phyloP scores from a whole-genome alignment of 2,888 invertebrate species.

The Pollenia angustigena region DNA sequence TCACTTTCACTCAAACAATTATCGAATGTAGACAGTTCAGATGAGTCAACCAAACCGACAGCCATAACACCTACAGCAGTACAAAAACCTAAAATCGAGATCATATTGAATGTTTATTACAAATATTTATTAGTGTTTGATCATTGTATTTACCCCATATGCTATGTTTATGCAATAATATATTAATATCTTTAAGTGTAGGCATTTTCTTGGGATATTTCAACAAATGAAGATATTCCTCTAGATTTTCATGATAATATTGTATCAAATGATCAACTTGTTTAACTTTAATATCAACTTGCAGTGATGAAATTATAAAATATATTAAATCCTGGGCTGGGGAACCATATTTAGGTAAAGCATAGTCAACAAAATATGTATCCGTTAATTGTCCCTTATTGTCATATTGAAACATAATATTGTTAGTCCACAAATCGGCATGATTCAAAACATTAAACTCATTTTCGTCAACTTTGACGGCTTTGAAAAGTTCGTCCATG shows the following conservation, averaged over 20 bases:
- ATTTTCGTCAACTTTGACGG: constrained; percentile 64
- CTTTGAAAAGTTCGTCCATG: constrained; percentile 59
- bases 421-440: constrained; percentile 79
- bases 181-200: constrained; percentile 75
- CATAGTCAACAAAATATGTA: constrained; percentile 78
- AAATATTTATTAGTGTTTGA: no score
- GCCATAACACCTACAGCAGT: constrained; percentile 64
- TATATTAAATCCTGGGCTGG: constrained; percentile 78
- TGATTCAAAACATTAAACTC: constrained; percentile 79
- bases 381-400: constrained; percentile 73
- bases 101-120: neutral
- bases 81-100: constrained; percentile 33
- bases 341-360: constrained; percentile 76
- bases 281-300: constrained; percentile 76
- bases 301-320: constrained; percentile 78
- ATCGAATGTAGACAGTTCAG: constrained; percentile 75
- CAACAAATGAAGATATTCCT: constrained; percentile 76
- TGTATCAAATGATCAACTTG: constrained; percentile 79
- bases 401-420: constrained; percentile 79
- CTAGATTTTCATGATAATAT: constrained; percentile 78
- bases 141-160: constrained; percentile 72
- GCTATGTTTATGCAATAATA: constrained; percentile 74
- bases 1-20: constrained; percentile 74
- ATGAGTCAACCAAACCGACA: constrained; percentile 76
- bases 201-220: constrained; percentile 76